phyloP scores from a whole-genome alignment of 2,113 vertebrate species.

The Rafetus swinhoei region DNA sequence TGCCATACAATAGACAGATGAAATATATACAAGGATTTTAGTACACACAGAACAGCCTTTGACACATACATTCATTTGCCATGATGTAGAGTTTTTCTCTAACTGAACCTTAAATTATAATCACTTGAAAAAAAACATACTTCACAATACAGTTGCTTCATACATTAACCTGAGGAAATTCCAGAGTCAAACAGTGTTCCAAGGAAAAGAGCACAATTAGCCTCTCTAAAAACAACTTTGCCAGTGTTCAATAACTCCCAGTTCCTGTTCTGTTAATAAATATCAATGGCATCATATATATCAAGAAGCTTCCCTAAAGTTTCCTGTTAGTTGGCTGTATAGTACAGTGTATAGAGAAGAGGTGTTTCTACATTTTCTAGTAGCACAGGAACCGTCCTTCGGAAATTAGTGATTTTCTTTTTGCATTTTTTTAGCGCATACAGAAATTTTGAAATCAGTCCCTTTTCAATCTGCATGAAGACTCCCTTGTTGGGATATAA shows the following conservation, averaged over 20 bases:
- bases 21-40: slow-evolving; percentile 20
- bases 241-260: background rate
- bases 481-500: slow-evolving; percentile 38
- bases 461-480: slow-evolving; percentile 26
- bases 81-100: background rate
- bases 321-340: background rate
- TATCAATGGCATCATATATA: background rate
- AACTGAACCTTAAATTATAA: background rate
- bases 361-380: slow-evolving; percentile 6
- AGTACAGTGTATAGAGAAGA: background rate
- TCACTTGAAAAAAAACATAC: background rate
- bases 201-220: slow-evolving; percentile 14
- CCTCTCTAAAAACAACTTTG: background rate
- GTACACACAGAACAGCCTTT: background rate
- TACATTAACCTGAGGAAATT: background rate
- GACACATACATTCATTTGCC: slow-evolving; percentile 1
- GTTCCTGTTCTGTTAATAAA: background rate
- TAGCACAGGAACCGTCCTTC: slow-evolving; percentile 20
- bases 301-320: slow-evolving; percentile 20
- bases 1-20: slow-evolving; percentile 23
- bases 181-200: background rate
- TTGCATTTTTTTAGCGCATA: background rate
- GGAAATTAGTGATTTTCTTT: slow-evolving; percentile 37
- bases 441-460: slow-evolving; percentile 15
- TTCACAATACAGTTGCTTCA: background rate